A percentile compares a stretch with the other conserved stretches of the same genome.
These are phyloP conservation scores for Potamilus streckersoni DNA, from an alignment of 1,140 invertebrate species.

Conservation along the genomic window DNA sequence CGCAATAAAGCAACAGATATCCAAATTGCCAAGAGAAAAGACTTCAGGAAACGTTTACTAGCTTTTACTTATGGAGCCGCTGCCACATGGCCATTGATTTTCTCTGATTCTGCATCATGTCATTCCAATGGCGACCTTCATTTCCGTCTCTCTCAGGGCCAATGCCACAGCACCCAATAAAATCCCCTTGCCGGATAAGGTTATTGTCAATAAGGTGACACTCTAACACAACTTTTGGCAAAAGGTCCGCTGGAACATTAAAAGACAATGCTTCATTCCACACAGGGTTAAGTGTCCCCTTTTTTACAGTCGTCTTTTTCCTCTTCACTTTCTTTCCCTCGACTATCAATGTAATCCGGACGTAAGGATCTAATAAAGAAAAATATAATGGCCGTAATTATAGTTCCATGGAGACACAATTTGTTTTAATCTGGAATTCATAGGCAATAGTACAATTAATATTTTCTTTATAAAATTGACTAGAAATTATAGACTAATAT, in stretches of 20 bases:
- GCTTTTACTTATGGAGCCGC: slow-evolving; percentile 69
- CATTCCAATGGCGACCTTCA: slow-evolving; percentile 83
- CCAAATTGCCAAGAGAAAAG: too few relatives aligned
- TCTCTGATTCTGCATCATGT: slow-evolving; percentile 83
- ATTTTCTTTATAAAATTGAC: too few relatives aligned
- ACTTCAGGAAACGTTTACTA: too few relatives aligned
- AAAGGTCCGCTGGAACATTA: slow-evolving; percentile 70
- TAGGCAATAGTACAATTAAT: too few relatives aligned
- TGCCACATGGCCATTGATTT: slow-evolving; percentile 90
- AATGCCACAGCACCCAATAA: slow-evolving; percentile 51
- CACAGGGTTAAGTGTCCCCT: slow-evolving; percentile 71
- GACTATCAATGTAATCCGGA: slow-evolving; percentile 73
- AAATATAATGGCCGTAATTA: neutral
- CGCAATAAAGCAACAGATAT: too few relatives aligned
- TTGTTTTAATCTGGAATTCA: too few relatives aligned
- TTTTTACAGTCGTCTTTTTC: slow-evolving; percentile 73
- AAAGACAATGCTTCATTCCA: slow-evolving; percentile 75
- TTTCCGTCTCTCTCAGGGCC: slow-evolving; percentile 74
- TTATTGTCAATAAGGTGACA: slow-evolving; percentile 58
- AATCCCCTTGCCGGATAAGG: slow-evolving; percentile 56
- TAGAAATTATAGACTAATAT: too few relatives aligned
- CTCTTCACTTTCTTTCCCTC: slow-evolving; percentile 73
- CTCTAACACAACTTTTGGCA: slow-evolving; percentile 57
- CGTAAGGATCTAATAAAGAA: slow-evolving; percentile 72
- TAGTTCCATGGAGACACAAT: too few relatives aligned